Evolutionary conservation across 2,888 invertebrate genomes (phyloP).

Genomic region (Mesorhabditis spiculigera): DNA sequence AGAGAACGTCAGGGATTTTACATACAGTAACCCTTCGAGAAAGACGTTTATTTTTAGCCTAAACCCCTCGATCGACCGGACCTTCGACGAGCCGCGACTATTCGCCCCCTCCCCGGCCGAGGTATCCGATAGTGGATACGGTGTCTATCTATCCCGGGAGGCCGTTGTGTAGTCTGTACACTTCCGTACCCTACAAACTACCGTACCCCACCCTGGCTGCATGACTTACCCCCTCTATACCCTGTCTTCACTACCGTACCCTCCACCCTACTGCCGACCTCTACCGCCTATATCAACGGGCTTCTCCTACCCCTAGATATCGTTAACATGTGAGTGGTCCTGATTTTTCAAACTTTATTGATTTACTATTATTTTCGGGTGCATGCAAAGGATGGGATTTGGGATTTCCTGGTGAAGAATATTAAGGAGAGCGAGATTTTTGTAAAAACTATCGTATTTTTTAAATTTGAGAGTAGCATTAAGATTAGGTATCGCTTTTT

Average conservation of each 20-base stretch:
- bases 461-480: no score
- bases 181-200: no score
- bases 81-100: constrained; percentile 25
- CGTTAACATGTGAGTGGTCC: constrained; percentile 9
- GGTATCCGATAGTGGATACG: constrained; percentile 40
- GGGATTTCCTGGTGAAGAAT: no score
- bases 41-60: background rate
- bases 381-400: no score
- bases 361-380: no score
- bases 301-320: constrained; percentile 3
- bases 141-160: constrained; percentile 55
- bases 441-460: no score
- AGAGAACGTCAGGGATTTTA: no score
- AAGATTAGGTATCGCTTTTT: no score
- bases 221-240: background rate
- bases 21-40: no score
- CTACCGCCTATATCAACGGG: background rate
- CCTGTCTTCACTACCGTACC: background rate
- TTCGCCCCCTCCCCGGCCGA: constrained; percentile 24
- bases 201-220: constrained; percentile 5
- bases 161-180: constrained; percentile 48
- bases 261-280: constrained; percentile 9
- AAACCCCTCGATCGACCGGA: background rate
- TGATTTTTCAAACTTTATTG: no score
- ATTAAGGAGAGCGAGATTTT: no score